phyloP scores from a whole-genome alignment of 2,113 vertebrate genomes.

The Pipa parva region DNA sequence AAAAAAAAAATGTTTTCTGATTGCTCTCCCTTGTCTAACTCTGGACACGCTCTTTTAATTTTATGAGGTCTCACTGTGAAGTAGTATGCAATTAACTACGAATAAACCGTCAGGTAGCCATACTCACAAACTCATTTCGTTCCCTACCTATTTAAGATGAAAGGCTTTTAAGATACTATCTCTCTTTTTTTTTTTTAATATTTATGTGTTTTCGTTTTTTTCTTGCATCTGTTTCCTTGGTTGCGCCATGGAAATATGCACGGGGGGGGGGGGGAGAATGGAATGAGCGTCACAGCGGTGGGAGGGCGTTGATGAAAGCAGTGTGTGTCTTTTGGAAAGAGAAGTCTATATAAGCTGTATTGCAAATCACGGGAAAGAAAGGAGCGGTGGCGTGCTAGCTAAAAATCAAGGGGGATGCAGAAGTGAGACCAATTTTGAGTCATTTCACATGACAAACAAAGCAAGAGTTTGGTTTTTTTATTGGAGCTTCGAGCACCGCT shows the following conservation, averaged over 20 bases:
- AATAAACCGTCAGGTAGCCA: conserved; percentile 37
- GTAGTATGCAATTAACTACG: conserved; percentile 36
- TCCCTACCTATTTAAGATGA: conserved; percentile 32
- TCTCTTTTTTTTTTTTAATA: conserved; percentile 35
- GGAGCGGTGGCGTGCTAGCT: conserved; percentile 32
- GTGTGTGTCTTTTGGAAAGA: conserved; percentile 37
- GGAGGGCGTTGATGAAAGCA: conserved; percentile 41
- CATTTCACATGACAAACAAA: conserved; percentile 37
- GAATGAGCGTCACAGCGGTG: conserved; percentile 33
- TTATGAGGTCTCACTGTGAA: conserved; percentile 42
- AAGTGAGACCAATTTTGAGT: conserved; percentile 23
- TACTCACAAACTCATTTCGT: conserved; percentile 22
- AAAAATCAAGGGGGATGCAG: conserved; percentile 13
- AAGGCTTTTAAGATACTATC: conserved; percentile 34
- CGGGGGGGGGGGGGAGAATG: conserved; percentile 22
- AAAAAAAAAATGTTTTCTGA: conserved; percentile 39
- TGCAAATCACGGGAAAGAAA: conserved; percentile 8
- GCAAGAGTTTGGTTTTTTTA: conserved; percentile 22
- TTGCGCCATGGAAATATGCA: conserved; percentile 35
- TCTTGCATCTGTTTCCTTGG: conserved; percentile 10
- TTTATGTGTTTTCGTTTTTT: conserved; percentile 12
- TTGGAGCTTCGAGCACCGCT: conserved; percentile 30
- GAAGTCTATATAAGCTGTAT: conserved; percentile 30
- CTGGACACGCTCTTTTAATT: conserved; percentile 36
- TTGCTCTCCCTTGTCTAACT: conserved; percentile 38